These are phyloP conservation scores for Macrotis lagotis DNA, from an alignment of 2,113 vertebrate species.

Conservation along the genomic window DNA sequence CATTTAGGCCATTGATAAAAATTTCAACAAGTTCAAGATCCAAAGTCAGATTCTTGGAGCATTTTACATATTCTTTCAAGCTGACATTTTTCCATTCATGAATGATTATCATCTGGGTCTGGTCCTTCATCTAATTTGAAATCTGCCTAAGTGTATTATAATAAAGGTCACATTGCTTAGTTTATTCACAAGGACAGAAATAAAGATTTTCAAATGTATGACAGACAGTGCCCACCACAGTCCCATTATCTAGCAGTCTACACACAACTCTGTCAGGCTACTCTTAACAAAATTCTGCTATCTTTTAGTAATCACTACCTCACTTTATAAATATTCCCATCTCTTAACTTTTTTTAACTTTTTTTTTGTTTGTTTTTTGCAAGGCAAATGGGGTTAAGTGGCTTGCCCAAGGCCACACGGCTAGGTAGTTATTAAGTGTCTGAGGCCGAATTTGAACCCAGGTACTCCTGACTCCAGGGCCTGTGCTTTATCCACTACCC, in stretches of 20 bases:
- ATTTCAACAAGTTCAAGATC: background rate
- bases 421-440: no score
- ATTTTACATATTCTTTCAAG: background rate
- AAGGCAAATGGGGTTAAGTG: no score
- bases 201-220: background rate
- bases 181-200: background rate
- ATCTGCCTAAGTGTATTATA: background rate
- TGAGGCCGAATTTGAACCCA: no score
- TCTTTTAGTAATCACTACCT: background rate
- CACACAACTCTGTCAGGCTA: background rate
- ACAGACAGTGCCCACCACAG: background rate
- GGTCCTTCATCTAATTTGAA: background rate
- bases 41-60: background rate
- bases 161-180: background rate
- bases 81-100: background rate
- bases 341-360: no score
- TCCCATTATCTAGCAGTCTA: background rate
- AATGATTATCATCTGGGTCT: background rate
- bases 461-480: no score
- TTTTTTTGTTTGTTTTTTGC: no score
- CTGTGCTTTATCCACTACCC: no score
- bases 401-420: no score
- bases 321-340: background rate
- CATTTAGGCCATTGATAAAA: background rate
- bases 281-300: background rate